Evolutionary conservation across 1,140 invertebrate species (phyloP).

Genomic region (Helicorthomorpha holstii): DNA sequence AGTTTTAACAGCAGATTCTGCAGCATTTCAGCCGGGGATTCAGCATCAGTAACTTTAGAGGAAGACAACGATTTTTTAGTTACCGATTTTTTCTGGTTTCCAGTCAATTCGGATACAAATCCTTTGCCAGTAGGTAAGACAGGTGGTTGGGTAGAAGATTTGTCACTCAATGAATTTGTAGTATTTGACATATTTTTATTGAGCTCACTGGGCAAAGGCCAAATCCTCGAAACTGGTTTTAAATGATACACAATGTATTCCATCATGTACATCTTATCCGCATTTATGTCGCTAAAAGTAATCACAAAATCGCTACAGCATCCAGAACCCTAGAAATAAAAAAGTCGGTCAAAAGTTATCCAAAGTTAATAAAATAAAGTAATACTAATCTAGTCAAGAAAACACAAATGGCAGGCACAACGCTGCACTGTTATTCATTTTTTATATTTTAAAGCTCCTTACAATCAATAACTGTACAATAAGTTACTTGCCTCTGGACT

Average conservation of each 20-base stretch:
- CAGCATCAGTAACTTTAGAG: no score
- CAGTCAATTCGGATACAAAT: not conserved
- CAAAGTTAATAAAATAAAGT: no score
- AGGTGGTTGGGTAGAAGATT: not conserved
- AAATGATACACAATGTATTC: constrained; percentile 16
- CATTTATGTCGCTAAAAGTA: constrained; percentile 27
- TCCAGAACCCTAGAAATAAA: constrained; percentile 21
- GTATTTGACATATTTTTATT: not conserved
- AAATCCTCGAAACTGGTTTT: constrained; percentile 5
- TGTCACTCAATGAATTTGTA: no score
- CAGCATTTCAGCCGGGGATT: no score
- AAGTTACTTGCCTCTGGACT: constrained; percentile 11
- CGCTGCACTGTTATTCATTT: no score
- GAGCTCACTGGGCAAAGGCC: not conserved
- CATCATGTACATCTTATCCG: constrained; percentile 22
- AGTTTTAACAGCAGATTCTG: no score
- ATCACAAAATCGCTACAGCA: constrained; percentile 31
- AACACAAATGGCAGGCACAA: no score
- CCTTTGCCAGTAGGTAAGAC: not conserved
- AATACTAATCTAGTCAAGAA: no score
- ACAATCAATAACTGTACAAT: not conserved
- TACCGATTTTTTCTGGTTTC: not conserved
- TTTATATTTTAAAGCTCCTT: not conserved
- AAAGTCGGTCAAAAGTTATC: no score
- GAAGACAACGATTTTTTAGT: no score